phyloP scores from a whole-genome alignment of 2,888 invertebrate genomes.

The Synanthedon formicaeformis region DNA sequence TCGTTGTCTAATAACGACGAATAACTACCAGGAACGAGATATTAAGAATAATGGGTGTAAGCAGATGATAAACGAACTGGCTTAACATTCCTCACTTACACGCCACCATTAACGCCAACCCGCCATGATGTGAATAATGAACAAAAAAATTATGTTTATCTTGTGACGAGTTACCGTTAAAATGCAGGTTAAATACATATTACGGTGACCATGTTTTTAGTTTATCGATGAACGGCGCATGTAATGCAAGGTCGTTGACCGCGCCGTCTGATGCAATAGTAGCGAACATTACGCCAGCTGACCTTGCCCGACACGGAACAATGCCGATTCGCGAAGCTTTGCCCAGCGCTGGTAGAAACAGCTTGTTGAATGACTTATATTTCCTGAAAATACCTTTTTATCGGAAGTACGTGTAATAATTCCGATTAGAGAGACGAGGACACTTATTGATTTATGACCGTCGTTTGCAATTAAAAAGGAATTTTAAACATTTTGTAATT shows the following conservation, averaged over 20 bases:
- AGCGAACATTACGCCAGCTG: constrained; percentile 53
- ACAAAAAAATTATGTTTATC: no score
- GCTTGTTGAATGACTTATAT: neutral
- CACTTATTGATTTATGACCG: neutral
- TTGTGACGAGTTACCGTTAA: no score
- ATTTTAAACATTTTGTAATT: no score
- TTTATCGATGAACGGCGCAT: constrained; percentile 24
- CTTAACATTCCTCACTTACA: no score
- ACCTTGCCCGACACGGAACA: constrained; percentile 42
- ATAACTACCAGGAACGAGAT: no score
- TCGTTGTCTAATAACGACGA: no score
- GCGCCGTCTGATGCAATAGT: constrained; percentile 37
- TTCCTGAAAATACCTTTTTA: neutral
- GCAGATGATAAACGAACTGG: no score
- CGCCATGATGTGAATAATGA: no score
- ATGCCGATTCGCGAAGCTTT: neutral
- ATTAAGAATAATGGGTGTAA: no score
- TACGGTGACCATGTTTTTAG: constrained; percentile 16
- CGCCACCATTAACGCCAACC: no score
- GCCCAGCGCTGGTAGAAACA: neutral
- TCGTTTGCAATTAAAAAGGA: no score
- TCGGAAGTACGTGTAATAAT: neutral
- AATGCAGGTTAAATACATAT: no score
- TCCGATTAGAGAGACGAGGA: neutral
- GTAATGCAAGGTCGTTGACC: neutral